phyloP scores from a whole-genome alignment of 1,140 invertebrate genomes.

The Lasioglossum albipes region DNA sequence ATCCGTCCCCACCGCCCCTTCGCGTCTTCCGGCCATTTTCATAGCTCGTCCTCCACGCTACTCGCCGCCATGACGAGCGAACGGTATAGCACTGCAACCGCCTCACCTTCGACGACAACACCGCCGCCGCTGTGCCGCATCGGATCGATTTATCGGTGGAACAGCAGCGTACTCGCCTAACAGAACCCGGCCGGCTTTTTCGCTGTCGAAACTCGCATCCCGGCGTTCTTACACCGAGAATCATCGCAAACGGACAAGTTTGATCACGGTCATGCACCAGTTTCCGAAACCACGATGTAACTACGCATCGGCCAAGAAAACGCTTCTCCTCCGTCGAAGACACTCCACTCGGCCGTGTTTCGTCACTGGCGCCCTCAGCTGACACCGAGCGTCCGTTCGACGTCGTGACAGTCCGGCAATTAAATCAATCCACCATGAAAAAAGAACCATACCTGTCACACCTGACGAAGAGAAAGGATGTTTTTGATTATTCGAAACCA shows the following conservation, averaged over 20 bases:
- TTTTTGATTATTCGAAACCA: no score
- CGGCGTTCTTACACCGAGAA: neutral
- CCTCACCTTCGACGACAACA: slow-evolving; percentile 30
- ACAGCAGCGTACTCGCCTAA: neutral
- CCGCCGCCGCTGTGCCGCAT: neutral
- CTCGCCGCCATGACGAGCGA: slow-evolving; percentile 60
- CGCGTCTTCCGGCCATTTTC: slow-evolving; percentile 64
- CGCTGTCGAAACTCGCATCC: neutral
- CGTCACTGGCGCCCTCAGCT: slow-evolving; percentile 68
- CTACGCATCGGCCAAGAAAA: slow-evolving; percentile 28
- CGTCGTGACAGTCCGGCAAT: neutral
- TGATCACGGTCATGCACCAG: slow-evolving; percentile 3
- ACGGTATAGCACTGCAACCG: slow-evolving; percentile 31
- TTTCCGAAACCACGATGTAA: slow-evolving; percentile 25
- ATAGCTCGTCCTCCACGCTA: slow-evolving; percentile 54
- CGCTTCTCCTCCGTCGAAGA: slow-evolving; percentile 39
- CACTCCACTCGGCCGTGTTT: slow-evolving; percentile 59
- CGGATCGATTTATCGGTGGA: slow-evolving; percentile 21
- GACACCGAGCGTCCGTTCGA: slow-evolving; percentile 34
- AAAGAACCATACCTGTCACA: neutral
- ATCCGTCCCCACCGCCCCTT: slow-evolving; percentile 2
- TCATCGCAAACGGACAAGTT: neutral
- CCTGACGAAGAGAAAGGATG: no score
- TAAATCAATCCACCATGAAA: neutral
- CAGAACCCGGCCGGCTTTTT: neutral